A percentile compares a stretch with the other conserved stretches of the same genome.
Evolutionary conservation across 2,797 vertebrate genomes (phyloP).

Genomic region (Petrocephalus schoutedeni): DNA sequence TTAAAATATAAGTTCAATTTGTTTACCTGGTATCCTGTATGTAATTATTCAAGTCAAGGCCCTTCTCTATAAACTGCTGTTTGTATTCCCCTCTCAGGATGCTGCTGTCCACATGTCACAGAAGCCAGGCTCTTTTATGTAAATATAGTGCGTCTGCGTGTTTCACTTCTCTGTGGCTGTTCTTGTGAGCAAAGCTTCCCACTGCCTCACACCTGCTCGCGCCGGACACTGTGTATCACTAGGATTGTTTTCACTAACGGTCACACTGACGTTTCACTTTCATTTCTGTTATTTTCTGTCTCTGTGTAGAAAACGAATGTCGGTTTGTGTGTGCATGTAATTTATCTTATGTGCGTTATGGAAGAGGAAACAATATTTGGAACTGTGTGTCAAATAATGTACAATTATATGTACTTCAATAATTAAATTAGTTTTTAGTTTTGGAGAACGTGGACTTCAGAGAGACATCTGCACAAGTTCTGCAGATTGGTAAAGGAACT

Average conservation of each 20-base stretch:
- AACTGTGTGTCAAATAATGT: not conserved
- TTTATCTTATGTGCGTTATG: not conserved
- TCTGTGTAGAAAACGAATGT: not conserved
- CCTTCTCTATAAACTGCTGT: not conserved
- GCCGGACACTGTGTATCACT: not conserved
- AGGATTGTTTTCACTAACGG: not conserved
- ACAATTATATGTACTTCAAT: not conserved
- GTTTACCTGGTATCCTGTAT: not conserved
- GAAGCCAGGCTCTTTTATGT: not conserved
- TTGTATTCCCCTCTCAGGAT: not conserved
- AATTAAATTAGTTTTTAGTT: not conserved
- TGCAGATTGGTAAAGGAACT: not conserved
- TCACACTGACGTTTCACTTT: not conserved
- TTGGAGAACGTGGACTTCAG: not conserved
- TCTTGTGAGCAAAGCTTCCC: not conserved
- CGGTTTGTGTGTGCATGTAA: not conserved
- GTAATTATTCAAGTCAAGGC: not conserved
- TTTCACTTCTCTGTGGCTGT: not conserved
- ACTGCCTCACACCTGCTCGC: not conserved
- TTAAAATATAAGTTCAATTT: not conserved
- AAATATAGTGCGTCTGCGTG: not conserved
- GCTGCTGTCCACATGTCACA: not conserved
- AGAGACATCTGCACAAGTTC: not conserved
- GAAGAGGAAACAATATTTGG: not conserved
- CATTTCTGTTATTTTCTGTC: not conserved